These are phyloP conservation scores for Paraescarpia echinospica DNA, from an alignment of 1,140 invertebrate genomes.

Conservation along the genomic window DNA sequence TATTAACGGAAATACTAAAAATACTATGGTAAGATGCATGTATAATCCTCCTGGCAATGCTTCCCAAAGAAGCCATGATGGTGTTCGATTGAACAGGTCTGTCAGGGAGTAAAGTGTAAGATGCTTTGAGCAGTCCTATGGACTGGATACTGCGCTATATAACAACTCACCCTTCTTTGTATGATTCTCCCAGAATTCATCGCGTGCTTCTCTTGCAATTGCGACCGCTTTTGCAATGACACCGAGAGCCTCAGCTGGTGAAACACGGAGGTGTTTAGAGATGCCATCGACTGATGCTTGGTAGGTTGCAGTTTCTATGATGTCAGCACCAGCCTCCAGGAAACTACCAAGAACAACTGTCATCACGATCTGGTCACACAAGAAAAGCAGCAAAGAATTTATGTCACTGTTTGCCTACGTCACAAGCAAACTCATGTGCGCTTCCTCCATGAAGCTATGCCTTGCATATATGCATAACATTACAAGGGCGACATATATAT, in stretches of 20 bases:
- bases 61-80: too few species aligned
- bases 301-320: constrained; percentile 85
- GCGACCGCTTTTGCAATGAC: constrained; percentile 72
- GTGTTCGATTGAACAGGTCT: constrained; percentile 13
- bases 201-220: constrained; percentile 66
- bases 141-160: too few species aligned
- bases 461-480: too few species aligned
- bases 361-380: neutral
- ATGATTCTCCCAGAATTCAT: constrained; percentile 34
- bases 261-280: constrained; percentile 68
- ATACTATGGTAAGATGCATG: too few species aligned
- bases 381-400: too few species aligned
- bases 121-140: too few species aligned
- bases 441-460: too few species aligned
- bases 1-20: too few species aligned
- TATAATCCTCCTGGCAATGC: too few species aligned
- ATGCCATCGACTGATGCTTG: constrained; percentile 83
- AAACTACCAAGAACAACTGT: constrained; percentile 34
- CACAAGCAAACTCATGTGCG: too few species aligned
- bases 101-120: neutral
- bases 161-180: constrained; percentile 26
- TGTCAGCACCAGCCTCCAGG: constrained; percentile 74
- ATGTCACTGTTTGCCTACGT: too few species aligned
- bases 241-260: constrained; percentile 65
- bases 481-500: too few species aligned